Percentiles rank a stretch among this genome's conserved stretches.
These are phyloP conservation scores for Ammodytes dubius DNA, from an alignment of 2,113 vertebrate genomes.

Conservation along the genomic window DNA sequence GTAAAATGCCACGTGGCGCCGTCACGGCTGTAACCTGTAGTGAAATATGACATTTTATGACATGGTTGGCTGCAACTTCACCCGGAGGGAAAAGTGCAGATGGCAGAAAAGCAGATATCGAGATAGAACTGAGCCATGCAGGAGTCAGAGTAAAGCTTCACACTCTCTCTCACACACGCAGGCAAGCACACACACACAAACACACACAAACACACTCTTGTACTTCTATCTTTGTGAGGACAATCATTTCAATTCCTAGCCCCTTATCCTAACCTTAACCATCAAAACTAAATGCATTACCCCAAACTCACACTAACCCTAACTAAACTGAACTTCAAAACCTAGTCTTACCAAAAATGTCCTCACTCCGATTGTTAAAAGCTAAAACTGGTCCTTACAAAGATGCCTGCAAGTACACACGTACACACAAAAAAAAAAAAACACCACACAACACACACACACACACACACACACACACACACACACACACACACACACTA, in stretches of 20 bases:
- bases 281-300: too few species aligned
- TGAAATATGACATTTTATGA: conserved; percentile 38
- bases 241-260: too few species aligned
- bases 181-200: background rate
- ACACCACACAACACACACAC: background rate
- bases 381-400: too few species aligned
- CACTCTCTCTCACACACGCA: background rate
- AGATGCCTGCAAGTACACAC: too few species aligned
- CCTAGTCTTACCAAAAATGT: too few species aligned
- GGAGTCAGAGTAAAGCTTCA: conserved; percentile 25
- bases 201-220: background rate
- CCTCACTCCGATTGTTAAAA: too few species aligned
- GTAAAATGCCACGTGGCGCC: conserved; percentile 16
- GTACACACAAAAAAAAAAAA: too few species aligned
- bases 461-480: conserved; percentile 11
- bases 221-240: too few species aligned
- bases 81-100: conserved; percentile 27
- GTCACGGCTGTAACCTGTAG: conserved; percentile 18
- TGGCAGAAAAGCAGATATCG: conserved; percentile 13
- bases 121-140: background rate
- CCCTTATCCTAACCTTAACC: too few species aligned
- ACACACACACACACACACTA: conserved; percentile 29
- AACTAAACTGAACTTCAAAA: too few species aligned
- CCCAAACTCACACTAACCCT: too few species aligned
- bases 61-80: background rate